phyloP scores from a whole-genome alignment of 2,797 vertebrate genomes.

The Loriculus beryllinus region DNA sequence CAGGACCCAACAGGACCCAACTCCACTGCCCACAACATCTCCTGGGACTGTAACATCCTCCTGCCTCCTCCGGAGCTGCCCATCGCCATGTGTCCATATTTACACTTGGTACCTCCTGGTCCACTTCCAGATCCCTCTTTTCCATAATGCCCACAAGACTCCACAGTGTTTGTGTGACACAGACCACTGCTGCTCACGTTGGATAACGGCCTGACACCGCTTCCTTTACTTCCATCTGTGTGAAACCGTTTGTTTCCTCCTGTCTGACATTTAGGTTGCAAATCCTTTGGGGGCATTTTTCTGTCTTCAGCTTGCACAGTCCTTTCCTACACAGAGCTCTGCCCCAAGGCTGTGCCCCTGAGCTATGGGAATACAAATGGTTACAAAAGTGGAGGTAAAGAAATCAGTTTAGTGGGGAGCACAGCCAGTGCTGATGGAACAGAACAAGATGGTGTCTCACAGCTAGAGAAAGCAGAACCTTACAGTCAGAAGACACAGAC shows the following conservation, averaged over 20 bases:
- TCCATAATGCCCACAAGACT: background rate
- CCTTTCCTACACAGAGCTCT: background rate
- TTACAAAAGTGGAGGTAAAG: background rate
- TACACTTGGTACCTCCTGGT: background rate
- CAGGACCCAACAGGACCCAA: background rate
- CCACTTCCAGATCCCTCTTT: background rate
- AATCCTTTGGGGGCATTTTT: background rate
- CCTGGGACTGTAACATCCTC: background rate
- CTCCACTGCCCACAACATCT: background rate
- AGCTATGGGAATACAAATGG: background rate
- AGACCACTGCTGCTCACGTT: fast-evolving
- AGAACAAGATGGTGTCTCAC: background rate
- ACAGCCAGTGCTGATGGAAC: background rate
- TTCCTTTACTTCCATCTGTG: background rate
- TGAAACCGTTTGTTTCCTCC: background rate
- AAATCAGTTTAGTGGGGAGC: background rate
- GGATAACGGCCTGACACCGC: fast-evolving
- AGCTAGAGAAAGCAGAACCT: background rate
- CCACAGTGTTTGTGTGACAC: background rate
- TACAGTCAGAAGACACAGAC: background rate
- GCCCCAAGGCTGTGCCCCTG: background rate
- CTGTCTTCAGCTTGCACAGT: background rate
- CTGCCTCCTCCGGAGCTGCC: background rate
- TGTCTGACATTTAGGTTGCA: background rate
- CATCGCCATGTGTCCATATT: fast-evolving